phyloP scores from a whole-genome alignment of 2,888 invertebrate genomes.

The Acheta domesticus region DNA sequence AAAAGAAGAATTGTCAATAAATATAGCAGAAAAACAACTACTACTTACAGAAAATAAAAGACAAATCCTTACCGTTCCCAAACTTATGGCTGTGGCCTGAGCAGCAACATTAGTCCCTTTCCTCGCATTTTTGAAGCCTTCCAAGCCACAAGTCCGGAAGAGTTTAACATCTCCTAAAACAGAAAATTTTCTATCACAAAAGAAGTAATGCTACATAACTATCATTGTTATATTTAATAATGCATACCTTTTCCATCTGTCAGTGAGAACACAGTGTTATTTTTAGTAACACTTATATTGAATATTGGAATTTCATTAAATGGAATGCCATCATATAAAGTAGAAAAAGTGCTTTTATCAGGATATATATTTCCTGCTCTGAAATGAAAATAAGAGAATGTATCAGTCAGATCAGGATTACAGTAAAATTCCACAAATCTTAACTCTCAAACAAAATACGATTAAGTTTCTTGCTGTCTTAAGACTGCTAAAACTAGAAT shows the following conservation, averaged over 20 bases:
- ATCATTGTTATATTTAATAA: background rate
- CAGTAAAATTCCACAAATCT: too few species aligned
- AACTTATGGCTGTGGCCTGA: constrained; percentile 83
- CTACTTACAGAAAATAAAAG: background rate
- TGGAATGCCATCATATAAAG: constrained; percentile 69
- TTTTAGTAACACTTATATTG: constrained; percentile 75
- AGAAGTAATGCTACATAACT: background rate
- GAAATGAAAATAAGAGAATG: background rate
- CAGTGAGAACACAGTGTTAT: constrained; percentile 82
- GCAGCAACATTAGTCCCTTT: constrained; percentile 97
- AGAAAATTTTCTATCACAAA: background rate
- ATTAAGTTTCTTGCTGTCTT: too few species aligned
- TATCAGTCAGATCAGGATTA: background rate
- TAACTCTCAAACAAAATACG: too few species aligned
- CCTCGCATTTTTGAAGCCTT: constrained; percentile 91
- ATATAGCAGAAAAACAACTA: constrained; percentile 29
- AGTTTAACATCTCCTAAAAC: constrained; percentile 55
- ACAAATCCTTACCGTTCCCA: constrained; percentile 61
- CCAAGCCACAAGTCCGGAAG: constrained; percentile 76
- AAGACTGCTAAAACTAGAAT: too few species aligned
- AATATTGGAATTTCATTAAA: constrained; percentile 79
- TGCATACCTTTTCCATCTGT: constrained; percentile 64
- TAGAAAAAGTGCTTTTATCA: constrained; percentile 65
- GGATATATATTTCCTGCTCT: constrained; percentile 62
- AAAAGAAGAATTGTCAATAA: constrained; percentile 36